Evolutionary conservation across 2,797 vertebrate species (phyloP).

Genomic region (Squalus acanthias): DNA sequence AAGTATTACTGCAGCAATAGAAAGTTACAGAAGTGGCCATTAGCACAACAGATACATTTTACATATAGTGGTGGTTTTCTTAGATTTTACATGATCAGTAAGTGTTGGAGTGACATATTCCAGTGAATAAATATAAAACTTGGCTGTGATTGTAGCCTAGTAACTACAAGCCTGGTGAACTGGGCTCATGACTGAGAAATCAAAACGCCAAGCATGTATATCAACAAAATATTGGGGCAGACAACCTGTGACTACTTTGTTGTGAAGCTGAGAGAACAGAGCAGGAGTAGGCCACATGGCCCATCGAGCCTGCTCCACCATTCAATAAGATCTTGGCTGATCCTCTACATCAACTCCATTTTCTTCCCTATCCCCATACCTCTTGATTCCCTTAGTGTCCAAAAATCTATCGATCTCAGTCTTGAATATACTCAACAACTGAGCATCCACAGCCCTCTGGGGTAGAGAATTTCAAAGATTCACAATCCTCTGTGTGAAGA

Average conservation of each 20-base stretch:
- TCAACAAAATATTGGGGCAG: neutral
- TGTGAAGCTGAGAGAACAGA: neutral
- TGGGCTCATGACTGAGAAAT: neutral
- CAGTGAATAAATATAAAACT: neutral
- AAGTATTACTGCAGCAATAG: neutral
- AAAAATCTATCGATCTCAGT: neutral
- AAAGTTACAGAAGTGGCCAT: neutral
- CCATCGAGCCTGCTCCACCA: neutral
- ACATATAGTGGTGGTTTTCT: neutral
- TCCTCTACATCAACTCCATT: neutral
- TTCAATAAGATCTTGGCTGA: neutral
- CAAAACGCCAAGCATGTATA: neutral
- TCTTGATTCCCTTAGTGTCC: neutral
- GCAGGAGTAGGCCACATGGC: neutral
- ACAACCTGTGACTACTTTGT: neutral
- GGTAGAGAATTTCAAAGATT: neutral
- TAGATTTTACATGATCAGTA: neutral
- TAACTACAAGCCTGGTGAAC: neutral
- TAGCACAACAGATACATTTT: neutral
- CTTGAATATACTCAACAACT: neutral
- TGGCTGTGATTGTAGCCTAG: neutral
- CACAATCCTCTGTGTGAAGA: neutral
- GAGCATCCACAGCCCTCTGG: neutral
- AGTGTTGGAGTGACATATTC: neutral
- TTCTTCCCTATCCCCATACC: neutral